Conservation (phyloP, 2,888 invertebrate genomes). For the Labia minor region DNA sequence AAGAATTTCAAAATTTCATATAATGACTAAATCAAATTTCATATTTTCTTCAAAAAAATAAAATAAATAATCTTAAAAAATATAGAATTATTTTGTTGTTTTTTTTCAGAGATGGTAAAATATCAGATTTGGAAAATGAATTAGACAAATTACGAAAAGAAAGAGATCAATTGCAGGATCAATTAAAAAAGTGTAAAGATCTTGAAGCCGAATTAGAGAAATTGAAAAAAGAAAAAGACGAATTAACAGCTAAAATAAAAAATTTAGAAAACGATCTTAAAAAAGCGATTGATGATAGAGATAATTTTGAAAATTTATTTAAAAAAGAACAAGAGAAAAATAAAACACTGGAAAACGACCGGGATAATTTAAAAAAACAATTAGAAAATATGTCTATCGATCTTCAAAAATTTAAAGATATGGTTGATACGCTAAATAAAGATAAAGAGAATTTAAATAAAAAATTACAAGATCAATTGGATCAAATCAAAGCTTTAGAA, state of each 20-base stretch:
- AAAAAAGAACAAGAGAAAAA: not conserved
- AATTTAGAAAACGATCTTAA: not conserved
- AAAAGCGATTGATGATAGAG: not conserved
- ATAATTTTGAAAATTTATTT: not conserved
- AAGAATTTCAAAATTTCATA: too few species aligned
- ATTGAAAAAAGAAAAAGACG: not conserved
- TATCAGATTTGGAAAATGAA: too few species aligned
- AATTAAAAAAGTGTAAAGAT: not conserved
- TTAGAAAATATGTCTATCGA: not conserved
- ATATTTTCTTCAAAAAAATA: too few species aligned
- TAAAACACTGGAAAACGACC: not conserved
- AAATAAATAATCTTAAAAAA: too few species aligned
- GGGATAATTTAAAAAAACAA: not conserved
- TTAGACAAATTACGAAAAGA: too few species aligned
- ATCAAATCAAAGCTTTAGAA: not conserved
- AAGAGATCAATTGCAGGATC: too few species aligned
- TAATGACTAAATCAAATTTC: too few species aligned
- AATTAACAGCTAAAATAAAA: too few species aligned
- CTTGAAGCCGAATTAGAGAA: not conserved
- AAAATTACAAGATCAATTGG: not conserved
- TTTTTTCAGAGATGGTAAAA: too few species aligned
- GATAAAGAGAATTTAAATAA: not conserved
- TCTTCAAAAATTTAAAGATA: not conserved
- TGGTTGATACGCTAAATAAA: not conserved
- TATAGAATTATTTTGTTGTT: too few species aligned